Conservation (phyloP, 2,797 vertebrate species). For the Passerculus sandwichensis region DNA sequence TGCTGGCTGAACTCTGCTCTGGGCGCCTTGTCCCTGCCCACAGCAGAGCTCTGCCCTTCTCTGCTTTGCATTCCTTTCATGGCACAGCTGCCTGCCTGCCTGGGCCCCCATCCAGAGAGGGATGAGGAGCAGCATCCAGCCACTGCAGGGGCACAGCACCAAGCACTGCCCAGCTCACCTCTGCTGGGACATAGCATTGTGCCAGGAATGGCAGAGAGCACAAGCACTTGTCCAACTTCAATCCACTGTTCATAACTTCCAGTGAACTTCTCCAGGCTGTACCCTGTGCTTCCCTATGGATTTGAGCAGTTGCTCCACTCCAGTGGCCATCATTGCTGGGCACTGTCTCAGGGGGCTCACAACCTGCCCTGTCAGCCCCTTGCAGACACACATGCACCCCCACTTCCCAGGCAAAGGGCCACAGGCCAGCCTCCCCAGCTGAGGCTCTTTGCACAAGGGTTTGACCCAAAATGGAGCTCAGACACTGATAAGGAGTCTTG, state of each 20-base stretch:
- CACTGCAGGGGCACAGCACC: fast-evolving
- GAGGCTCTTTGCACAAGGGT: not conserved
- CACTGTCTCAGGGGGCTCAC: not conserved
- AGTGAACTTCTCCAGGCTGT: not conserved
- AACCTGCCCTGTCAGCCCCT: not conserved
- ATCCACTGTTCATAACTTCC: not conserved
- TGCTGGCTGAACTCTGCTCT: fast-evolving
- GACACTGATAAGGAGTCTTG: not conserved
- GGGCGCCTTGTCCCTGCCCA: not conserved
- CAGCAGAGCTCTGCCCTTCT: not conserved
- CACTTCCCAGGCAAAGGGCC: fast-evolving
- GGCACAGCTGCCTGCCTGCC: not conserved
- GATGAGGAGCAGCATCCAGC: not conserved
- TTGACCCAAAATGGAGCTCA: not conserved
- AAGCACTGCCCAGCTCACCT: not conserved
- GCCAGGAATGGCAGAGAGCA: not conserved
- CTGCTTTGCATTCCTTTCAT: not conserved
- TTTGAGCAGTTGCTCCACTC: not conserved
- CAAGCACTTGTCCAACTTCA: not conserved
- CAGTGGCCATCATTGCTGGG: not conserved
- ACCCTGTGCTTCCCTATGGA: fast-evolving
- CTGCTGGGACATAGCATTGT: fast-evolving
- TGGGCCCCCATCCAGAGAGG: not conserved
- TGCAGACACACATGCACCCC: fast-evolving
- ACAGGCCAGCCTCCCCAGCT: not conserved